phyloP scores from a whole-genome alignment of 2,113 vertebrate species.

The Lepus americanus region DNA sequence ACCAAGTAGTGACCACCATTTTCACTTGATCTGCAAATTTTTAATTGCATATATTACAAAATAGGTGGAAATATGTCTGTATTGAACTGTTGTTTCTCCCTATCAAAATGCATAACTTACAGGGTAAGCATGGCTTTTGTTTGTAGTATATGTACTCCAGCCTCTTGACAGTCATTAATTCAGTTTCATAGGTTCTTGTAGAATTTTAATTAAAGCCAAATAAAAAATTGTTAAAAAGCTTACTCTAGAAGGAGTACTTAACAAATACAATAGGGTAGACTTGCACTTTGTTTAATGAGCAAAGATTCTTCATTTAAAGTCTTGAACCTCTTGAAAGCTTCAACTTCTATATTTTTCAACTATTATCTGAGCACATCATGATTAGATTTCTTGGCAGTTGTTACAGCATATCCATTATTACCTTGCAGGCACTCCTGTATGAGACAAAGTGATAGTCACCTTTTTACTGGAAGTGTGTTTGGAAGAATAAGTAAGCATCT shows the following conservation, averaged over 20 bases:
- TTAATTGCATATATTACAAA: conserved; percentile 46
- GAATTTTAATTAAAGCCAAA: conserved; percentile 39
- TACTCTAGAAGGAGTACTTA: conserved; percentile 4
- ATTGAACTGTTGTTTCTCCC: conserved; percentile 20
- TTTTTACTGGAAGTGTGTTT: neutral
- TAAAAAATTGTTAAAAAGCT: conserved; percentile 32
- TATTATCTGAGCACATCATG: neutral
- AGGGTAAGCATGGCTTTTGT: neutral
- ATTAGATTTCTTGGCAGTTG: conserved; percentile 25
- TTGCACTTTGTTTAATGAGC: conserved; percentile 37
- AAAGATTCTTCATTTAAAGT: conserved; percentile 17
- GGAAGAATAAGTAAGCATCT: conserved; percentile 33
- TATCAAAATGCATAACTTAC: conserved; percentile 55
- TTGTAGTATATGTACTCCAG: conserved; percentile 25
- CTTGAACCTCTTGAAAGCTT: conserved; percentile 29
- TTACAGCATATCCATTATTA: neutral
- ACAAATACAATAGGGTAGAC: neutral
- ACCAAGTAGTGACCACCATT: neutral
- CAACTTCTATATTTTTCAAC: neutral
- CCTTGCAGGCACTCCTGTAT: neutral
- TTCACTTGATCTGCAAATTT: conserved; percentile 43
- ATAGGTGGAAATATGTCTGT: neutral
- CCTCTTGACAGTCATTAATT: neutral
- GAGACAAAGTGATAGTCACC: neutral
- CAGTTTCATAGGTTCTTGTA: conserved; percentile 13